Evolutionary conservation across 2,113 vertebrate genomes (phyloP).

Genomic region (Brachypodius melanocephalos): DNA sequence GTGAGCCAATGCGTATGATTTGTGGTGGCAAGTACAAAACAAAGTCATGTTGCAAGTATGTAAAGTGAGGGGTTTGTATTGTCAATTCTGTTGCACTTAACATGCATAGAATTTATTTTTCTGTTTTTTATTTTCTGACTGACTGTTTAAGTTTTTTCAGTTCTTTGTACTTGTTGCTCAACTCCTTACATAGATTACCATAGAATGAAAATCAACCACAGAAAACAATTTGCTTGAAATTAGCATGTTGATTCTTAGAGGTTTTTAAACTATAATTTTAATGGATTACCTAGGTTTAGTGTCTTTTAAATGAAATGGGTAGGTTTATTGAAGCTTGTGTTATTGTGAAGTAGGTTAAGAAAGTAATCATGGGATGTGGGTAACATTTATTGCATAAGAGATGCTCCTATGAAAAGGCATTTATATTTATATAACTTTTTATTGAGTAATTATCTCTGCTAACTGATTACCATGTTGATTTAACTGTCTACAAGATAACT

Average conservation of each 20-base stretch:
- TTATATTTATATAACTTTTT: neutral
- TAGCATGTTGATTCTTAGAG: neutral
- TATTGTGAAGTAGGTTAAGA: neutral
- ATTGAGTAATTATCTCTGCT: neutral
- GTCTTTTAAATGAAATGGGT: neutral
- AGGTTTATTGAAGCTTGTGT: neutral
- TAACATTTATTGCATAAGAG: neutral
- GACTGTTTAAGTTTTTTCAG: neutral
- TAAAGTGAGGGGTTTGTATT: neutral
- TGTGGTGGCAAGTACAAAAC: neutral
- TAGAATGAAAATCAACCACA: neutral
- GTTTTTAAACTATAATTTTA: neutral
- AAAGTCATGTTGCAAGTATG: neutral
- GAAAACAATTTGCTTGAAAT: neutral
- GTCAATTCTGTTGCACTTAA: neutral
- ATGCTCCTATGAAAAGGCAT: neutral
- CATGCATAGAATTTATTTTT: neutral
- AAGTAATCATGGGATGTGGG: neutral
- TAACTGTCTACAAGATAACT: neutral
- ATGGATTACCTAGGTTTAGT: neutral
- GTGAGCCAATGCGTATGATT: neutral
- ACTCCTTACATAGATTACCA: fast-evolving
- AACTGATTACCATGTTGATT: neutral
- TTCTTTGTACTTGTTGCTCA: neutral
- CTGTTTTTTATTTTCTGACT: neutral